phyloP scores from a whole-genome alignment of 2,113 vertebrate genomes.

The Antechinus flavipes region DNA sequence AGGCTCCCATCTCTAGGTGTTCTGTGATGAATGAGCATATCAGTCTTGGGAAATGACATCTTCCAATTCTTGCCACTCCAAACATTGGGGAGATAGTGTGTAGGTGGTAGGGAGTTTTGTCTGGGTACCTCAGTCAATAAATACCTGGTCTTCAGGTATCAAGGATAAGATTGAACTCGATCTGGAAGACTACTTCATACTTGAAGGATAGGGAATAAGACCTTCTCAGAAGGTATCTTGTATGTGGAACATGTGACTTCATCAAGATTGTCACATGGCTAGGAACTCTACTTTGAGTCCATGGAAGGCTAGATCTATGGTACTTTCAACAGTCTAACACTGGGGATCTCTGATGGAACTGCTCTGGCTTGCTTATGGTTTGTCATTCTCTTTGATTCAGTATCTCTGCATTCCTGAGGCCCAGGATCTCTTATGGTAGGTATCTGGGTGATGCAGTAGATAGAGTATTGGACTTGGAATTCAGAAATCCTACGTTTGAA shows the following conservation, averaged over 20 bases:
- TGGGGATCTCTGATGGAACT: background rate
- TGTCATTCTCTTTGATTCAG: background rate
- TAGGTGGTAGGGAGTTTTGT: background rate
- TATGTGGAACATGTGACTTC: background rate
- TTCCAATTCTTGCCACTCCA: background rate
- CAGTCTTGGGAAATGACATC: background rate
- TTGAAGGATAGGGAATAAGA: background rate
- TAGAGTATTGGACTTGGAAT: background rate
- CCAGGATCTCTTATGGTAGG: background rate
- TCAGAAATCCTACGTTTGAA: background rate
- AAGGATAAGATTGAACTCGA: background rate
- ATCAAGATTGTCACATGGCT: background rate
- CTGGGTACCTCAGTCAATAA: background rate
- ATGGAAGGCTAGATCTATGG: background rate
- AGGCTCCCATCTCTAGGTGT: background rate
- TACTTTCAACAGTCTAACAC: background rate
- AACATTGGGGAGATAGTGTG: background rate
- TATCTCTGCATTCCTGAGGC: background rate
- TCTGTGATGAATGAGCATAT: background rate
- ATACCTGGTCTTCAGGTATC: background rate
- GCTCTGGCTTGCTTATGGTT: background rate
- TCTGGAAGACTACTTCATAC: background rate
- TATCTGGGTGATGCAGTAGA: background rate
- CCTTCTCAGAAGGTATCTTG: background rate
- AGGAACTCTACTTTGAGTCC: background rate